A percentile compares a stretch with the other conserved stretches of the same genome.
phyloP scores from a whole-genome alignment of 2,888 invertebrate genomes.

The Lochmaea crataegi region DNA sequence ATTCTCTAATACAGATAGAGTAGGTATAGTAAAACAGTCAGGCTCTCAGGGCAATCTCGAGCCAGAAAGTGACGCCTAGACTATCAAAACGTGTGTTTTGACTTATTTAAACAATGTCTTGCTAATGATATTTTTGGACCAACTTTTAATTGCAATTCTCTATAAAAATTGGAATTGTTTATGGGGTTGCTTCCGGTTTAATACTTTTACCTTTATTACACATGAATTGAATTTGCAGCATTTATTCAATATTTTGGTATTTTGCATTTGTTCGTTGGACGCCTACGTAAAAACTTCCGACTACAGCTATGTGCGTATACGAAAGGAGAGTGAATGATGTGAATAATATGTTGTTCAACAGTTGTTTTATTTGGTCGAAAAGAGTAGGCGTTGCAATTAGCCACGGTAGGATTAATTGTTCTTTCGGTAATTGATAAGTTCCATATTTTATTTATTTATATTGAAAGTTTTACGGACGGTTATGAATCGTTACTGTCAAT shows the following conservation, averaged over 20 bases:
- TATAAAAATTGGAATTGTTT: neutral
- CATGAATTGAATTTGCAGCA: too few relatives aligned
- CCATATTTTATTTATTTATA: slow-evolving; percentile 14
- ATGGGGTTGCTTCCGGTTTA: neutral
- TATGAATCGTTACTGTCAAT: slow-evolving; percentile 6
- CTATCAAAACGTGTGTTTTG: too few relatives aligned
- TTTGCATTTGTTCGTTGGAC: too few relatives aligned
- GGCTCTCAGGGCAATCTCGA: too few relatives aligned
- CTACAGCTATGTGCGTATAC: neutral
- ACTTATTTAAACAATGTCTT: too few relatives aligned
- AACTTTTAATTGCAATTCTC: neutral
- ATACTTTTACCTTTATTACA: too few relatives aligned
- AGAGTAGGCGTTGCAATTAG: slow-evolving; percentile 31
- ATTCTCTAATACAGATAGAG: too few relatives aligned
- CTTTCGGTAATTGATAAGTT: slow-evolving; percentile 26
- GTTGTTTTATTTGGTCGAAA: slow-evolving; percentile 18
- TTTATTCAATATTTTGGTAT: too few relatives aligned
- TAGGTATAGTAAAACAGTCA: too few relatives aligned
- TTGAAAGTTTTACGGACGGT: neutral
- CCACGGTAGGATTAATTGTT: slow-evolving; percentile 20
- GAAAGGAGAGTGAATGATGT: slow-evolving; percentile 23
- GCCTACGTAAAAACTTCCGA: neutral
- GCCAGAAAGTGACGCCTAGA: too few relatives aligned
- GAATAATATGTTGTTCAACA: slow-evolving; percentile 22
- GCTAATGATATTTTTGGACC: too few relatives aligned